Base-by-base conservation (phyloP, 1,140 invertebrate genomes). In the Acromyrmex heyeri region DNA sequence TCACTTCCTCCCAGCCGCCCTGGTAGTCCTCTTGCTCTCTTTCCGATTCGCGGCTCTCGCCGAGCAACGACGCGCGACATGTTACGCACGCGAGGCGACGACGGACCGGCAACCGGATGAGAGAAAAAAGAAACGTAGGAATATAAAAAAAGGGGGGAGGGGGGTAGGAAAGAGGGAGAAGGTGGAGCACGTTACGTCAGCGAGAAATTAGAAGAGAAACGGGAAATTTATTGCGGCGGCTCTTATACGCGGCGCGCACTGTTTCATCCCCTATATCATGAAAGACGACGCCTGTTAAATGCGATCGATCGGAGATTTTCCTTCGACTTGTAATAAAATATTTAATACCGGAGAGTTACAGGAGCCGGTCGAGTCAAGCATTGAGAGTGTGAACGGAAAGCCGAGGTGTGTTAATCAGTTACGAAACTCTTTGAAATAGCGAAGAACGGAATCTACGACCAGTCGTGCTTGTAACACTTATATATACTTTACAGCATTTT, bases 171-270 rank as follows among this genome's bases (percentile, higher is more conserved):
- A n/a, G n/a, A 44, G n/a, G 38, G 30, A 16, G 48, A 86, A 64
- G 50, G 65, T 10, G 81, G 50, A 30, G 57, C 67, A 62, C 73
- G 82, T 70, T 57, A 69, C 62, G 78, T 81, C 83, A 87, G 73
- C 86, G 86, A 87, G 79, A 89, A 89, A 88, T 89, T 89, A 89
- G 87, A 87, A 87, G 86, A 89, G 86, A 87, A 87, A 67, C 75
- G 73, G 65, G 57, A 89, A 89, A 89, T 89, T 89, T 89, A 89
- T 87, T 75, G 82, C 81, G 75, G 73, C 86, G 79, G 65, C 69
- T 85, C 61, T 85, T 83, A 75, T 34, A 64, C 48, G 44, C 85
- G 50, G 30, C 62, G 64, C 48, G 48, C 64, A 38, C n/a, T 10
- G 27, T 62, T 62, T 85, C 67, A 61, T 85, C 78, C 69, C 67